Percentiles rank a stretch among this genome's conserved stretches.
phyloP scores from a whole-genome alignment of 2,888 invertebrate genomes.

The Brachyopa scutellaris region DNA sequence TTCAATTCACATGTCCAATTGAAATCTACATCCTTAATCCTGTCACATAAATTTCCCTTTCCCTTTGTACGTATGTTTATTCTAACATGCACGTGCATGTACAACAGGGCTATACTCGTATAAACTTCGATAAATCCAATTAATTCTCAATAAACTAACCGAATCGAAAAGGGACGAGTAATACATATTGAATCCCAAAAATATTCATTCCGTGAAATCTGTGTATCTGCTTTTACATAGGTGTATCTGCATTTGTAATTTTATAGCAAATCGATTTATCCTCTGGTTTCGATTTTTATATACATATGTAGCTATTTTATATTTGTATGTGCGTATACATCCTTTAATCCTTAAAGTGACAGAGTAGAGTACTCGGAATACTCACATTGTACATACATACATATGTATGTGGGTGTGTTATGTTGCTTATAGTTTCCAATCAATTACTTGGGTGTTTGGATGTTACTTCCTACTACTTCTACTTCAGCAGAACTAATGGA shows the following conservation, averaged over 20 bases:
- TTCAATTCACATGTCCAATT: constrained; percentile 2
- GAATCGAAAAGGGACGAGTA: constrained; percentile 22
- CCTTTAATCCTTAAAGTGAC: constrained; percentile 15
- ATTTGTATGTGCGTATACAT: neutral
- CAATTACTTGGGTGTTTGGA: constrained; percentile 23
- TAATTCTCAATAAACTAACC: constrained; percentile 31
- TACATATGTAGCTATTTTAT: neutral
- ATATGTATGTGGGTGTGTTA: neutral
- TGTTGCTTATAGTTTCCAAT: constrained; percentile 32
- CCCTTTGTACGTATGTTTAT: neutral
- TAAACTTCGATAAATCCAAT: constrained; percentile 25
- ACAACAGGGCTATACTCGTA: too few relatives aligned
- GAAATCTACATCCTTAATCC: neutral
- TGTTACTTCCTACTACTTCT: neutral
- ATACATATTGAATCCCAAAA: constrained; percentile 5
- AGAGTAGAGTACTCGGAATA: neutral
- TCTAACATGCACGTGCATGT: too few relatives aligned
- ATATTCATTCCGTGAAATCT: neutral
- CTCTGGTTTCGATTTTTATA: neutral
- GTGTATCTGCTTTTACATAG: neutral
- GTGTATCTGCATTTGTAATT: neutral
- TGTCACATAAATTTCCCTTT: neutral
- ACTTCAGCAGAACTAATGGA: constrained; percentile 6
- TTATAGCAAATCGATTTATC: constrained; percentile 20
- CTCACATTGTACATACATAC: too few relatives aligned